phyloP scores from a whole-genome alignment of 2,888 invertebrate genomes.

The Antitype chi region DNA sequence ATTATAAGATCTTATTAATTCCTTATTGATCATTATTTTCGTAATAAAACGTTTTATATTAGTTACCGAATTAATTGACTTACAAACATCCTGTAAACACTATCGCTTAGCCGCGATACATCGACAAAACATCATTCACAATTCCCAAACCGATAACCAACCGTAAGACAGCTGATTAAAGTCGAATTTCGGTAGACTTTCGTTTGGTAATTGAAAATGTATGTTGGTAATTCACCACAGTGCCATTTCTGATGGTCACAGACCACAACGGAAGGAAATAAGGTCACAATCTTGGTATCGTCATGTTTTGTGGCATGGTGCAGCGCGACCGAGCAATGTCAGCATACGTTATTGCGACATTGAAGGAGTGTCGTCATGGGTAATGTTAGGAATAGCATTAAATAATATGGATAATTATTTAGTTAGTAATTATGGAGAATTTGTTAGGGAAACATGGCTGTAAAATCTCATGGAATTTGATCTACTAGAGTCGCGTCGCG shows the following conservation, averaged over 20 bases:
- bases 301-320: conserved; percentile 53
- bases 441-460: conserved; percentile 15
- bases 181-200: conserved; percentile 2
- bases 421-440: conserved; percentile 1
- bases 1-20: conserved; percentile 36
- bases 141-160: not conserved
- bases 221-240: conserved; percentile 39
- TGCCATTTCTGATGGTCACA: conserved; percentile 66
- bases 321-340: conserved; percentile 29
- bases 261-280: conserved; percentile 68
- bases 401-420: conserved; percentile 22
- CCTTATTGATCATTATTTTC: conserved; percentile 53
- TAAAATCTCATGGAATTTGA: no score
- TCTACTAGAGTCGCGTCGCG: no score
- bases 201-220: conserved; percentile 18
- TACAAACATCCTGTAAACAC: conserved; percentile 61
- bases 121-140: conserved; percentile 45
- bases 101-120: conserved; percentile 42
- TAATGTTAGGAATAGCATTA: conserved; percentile 14
- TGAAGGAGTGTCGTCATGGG: conserved; percentile 47
- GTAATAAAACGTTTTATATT: conserved; percentile 54
- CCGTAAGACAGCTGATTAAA: not conserved
- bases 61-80: conserved; percentile 55
- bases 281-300: conserved; percentile 54
- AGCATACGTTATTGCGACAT: conserved; percentile 40